Conservation (phyloP, 1,140 invertebrate species). For the Scylla paramamosain region DNA sequence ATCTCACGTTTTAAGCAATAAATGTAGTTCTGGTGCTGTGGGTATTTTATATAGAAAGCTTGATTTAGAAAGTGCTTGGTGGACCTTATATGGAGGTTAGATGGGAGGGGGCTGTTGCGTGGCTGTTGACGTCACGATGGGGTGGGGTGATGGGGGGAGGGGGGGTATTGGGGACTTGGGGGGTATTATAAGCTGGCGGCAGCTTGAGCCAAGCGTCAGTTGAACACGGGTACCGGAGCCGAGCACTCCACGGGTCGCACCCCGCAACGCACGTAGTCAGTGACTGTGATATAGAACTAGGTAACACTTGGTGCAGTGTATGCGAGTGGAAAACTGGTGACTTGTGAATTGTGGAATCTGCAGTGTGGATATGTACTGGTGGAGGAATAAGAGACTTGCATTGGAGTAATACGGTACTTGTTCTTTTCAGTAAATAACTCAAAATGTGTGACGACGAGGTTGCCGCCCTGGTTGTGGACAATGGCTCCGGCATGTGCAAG, state of each 20-base stretch:
- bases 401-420: background rate
- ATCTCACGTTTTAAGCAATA: too few relatives aligned
- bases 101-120: slow-evolving; percentile 16
- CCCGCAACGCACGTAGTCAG: slow-evolving; percentile 66
- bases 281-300: slow-evolving; percentile 67
- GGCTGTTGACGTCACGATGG: slow-evolving; percentile 5
- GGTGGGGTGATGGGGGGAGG: slow-evolving; percentile 14
- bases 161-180: background rate
- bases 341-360: background rate
- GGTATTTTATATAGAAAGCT: background rate
- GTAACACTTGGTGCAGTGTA: background rate
- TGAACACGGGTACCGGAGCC: slow-evolving; percentile 57
- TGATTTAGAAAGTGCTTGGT: slow-evolving; percentile 13
- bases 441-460: slow-evolving; percentile 72
- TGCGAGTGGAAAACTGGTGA: background rate
- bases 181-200: background rate
- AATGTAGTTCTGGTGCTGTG: background rate
- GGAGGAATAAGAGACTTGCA: background rate
- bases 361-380: background rate
- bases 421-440: slow-evolving; percentile 59
- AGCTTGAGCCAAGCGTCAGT: slow-evolving; percentile 9
- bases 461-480: slow-evolving; percentile 70
- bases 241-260: slow-evolving; percentile 37
- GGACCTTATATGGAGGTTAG: background rate
- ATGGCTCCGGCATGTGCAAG: slow-evolving; percentile 71